These are phyloP conservation scores for Melinaea marsaeus DNA, from an alignment of 2,888 invertebrate species.

Conservation along the genomic window DNA sequence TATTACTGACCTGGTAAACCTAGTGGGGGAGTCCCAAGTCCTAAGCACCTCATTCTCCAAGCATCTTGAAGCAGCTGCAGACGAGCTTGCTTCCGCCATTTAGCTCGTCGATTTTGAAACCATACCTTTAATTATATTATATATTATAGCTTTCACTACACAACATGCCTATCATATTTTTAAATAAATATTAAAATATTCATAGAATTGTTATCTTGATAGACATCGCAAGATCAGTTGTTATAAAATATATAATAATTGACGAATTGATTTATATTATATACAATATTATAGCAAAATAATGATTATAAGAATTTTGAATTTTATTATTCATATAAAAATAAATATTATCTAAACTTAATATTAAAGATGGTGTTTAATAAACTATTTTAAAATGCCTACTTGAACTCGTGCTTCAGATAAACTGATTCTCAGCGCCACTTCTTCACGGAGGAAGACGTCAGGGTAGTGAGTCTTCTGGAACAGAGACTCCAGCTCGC, in stretches of 20 bases:
- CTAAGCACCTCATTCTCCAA: constrained; percentile 93
- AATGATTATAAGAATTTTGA: no score
- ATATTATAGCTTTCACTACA: background rate
- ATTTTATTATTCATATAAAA: no score
- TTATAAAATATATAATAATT: no score
- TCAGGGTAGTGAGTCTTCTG: constrained; percentile 97
- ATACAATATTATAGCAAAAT: no score
- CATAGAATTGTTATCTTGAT: no score
- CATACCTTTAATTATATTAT: constrained; percentile 80
- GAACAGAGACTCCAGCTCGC: constrained; percentile 93
- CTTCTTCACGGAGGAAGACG: constrained; percentile 92
- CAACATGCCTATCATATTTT: no score
- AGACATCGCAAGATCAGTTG: no score
- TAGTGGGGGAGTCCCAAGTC: constrained; percentile 80
- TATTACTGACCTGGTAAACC: constrained; percentile 66
- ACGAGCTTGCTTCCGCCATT: constrained; percentile 93
- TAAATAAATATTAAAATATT: no score
- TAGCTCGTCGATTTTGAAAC: constrained; percentile 94
- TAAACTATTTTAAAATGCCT: constrained; percentile 28
- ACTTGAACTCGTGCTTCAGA: constrained; percentile 97
- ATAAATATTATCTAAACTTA: no score
- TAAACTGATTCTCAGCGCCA: constrained; percentile 91
- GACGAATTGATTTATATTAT: no score
- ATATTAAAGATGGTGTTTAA: background rate
- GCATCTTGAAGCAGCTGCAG: constrained; percentile 92